Evolutionary conservation across 2,113 vertebrate genomes (phyloP), one percentile per base, ranked within the genome.

Genomic region (Ciconia maguari): DNA sequence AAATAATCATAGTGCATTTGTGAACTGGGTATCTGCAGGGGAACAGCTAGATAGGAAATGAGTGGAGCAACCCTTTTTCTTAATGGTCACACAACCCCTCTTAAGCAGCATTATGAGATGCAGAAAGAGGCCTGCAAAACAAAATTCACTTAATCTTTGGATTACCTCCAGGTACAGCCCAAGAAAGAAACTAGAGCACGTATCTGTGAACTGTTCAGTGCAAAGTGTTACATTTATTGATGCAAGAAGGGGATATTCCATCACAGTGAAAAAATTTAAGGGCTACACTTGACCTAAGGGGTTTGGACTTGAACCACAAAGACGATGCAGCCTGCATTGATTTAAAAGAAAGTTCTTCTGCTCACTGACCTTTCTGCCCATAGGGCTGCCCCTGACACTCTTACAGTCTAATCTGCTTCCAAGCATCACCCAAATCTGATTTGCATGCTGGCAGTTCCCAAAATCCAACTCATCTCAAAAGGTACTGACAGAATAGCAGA

Each of bases 311-410:
- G 1, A 92, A 90, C 54, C 30, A 82, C 7, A 1, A 81, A 60
- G 75, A 87, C 4, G 6, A 89, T 2, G 7, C 61, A 84, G 49
- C 32, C 65, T n/a, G 52, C 26, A 81, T 0, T 79, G 65, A 95
- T 86, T 94, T 93, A 75, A 65, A 85, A 83, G 21, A 42, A 90
- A 77, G 51, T 44, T 97, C n/a, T 88, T 83, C 78, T 87, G 51
- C 90, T 79, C 54, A 16, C 51, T 85, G 90, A 96, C 81, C 86
- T 83, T 92, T 61, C 76, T 55, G 48, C n/a, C 80, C 49, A 36
- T 30, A 70, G 64, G 30, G 58, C 34, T 85, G 10, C 60, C 51
- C 87, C 34, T 36, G 32, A 87, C 29, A 94, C 66, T 46, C 57
- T 66, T 54, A 64, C 2, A 2, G 34, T 42, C 61, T 87, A 30